Conservation (phyloP, 2,797 vertebrate species). For the Manis javanica region DNA sequence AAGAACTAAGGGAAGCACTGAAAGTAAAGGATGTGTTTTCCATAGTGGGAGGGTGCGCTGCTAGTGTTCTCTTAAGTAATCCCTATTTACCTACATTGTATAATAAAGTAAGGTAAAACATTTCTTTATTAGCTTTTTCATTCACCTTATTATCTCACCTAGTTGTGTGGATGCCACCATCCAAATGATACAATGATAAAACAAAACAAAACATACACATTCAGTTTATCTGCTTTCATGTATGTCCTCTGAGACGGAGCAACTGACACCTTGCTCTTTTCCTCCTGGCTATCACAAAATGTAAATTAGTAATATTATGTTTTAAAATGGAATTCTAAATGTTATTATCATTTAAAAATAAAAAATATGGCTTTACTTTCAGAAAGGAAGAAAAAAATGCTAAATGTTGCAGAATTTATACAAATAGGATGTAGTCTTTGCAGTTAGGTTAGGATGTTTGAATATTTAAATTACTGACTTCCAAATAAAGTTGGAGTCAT, state of each 20-base stretch:
- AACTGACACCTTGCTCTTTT: background rate
- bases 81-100: background rate
- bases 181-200: background rate
- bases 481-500: background rate
- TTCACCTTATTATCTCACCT: background rate
- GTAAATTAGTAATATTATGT: background rate
- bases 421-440: background rate
- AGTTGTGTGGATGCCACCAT: background rate
- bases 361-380: slow-evolving; percentile 28
- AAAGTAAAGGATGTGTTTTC: background rate
- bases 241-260: background rate
- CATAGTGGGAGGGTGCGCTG: background rate
- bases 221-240: background rate
- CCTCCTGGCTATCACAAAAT: background rate
- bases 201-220: background rate
- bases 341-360: background rate
- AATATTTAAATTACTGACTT: background rate
- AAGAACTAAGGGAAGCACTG: background rate
- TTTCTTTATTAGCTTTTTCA: background rate
- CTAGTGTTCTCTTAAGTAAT: background rate
- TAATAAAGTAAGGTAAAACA: background rate
- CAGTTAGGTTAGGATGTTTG: background rate
- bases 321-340: slow-evolving; percentile 39
- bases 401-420: background rate
- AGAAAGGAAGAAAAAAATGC: background rate